Conservation (phyloP, 2,888 invertebrate species). For the Calliscelio sp. region DNA sequence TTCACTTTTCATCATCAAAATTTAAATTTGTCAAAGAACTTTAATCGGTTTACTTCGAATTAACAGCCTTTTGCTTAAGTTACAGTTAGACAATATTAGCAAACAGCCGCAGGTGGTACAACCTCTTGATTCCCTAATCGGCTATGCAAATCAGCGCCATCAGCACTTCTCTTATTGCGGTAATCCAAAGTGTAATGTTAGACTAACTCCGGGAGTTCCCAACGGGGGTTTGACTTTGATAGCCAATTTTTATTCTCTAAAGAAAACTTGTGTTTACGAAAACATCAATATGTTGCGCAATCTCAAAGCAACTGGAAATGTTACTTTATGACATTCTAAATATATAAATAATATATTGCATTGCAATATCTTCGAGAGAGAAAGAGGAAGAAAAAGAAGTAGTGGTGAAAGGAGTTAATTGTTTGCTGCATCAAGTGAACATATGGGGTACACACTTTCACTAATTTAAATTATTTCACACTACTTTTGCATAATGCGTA, state of each 20-base stretch:
- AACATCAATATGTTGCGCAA: conserved; percentile 13
- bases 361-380: too few species aligned
- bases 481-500: not conserved
- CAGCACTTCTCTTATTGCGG: conserved; percentile 80
- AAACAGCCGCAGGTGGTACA: conserved; percentile 78
- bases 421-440: conserved; percentile 3
- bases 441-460: conserved; percentile 20
- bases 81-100: conserved; percentile 78
- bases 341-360: too few species aligned
- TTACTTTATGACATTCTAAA: not conserved
- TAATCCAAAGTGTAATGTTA: conserved; percentile 77
- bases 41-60: conserved; percentile 63
- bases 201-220: conserved; percentile 70
- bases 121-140: conserved; percentile 81
- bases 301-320: not conserved
- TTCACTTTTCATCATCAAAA: conserved; percentile 44
- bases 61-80: conserved; percentile 59
- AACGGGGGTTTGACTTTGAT: conserved; percentile 70
- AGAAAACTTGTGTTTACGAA: conserved; percentile 38
- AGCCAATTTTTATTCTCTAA: conserved; percentile 48
- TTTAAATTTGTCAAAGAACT: conserved; percentile 46
- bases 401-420: conserved; percentile 26
- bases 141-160: conserved; percentile 82
- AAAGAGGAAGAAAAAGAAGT: too few species aligned
- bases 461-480: conserved; percentile 4